Evolutionary conservation across 2,113 vertebrate genomes (phyloP).

Genomic region (Excalfactoria chinensis): DNA sequence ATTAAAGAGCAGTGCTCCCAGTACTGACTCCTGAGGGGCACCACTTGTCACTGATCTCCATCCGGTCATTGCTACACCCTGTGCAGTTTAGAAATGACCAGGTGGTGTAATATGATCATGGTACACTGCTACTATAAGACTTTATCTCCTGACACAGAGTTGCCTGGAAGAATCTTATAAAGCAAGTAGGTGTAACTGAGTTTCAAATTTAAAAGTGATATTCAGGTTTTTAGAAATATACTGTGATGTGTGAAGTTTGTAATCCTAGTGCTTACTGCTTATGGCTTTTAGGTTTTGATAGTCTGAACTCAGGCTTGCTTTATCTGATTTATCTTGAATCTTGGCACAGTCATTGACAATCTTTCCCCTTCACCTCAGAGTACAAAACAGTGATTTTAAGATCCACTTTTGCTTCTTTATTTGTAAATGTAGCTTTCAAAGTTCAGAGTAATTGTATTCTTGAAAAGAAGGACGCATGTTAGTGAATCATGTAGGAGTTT

Average conservation of each 20-base stretch:
- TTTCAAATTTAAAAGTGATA: background rate
- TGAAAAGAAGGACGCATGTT: background rate
- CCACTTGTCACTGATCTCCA: no score
- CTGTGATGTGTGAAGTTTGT: background rate
- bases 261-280: background rate
- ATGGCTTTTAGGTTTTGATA: background rate
- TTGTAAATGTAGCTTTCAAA: background rate
- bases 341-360: background rate
- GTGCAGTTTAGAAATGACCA: conserved; percentile 15
- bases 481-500: background rate
- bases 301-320: background rate
- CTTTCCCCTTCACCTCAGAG: background rate
- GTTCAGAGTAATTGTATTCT: background rate
- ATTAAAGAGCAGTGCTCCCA: no score
- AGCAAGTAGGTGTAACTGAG: no score
- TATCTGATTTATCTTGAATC: background rate
- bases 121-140: background rate
- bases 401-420: background rate
- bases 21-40: no score
- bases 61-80: background rate
- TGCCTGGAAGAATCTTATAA: conserved; percentile 1
- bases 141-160: conserved; percentile 15
- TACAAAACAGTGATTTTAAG: background rate
- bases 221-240: background rate
- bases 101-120: conserved; percentile 37